Evolutionary conservation across 2,113 vertebrate species (phyloP).

Genomic region (Pseudorectes ferrugineus): DNA sequence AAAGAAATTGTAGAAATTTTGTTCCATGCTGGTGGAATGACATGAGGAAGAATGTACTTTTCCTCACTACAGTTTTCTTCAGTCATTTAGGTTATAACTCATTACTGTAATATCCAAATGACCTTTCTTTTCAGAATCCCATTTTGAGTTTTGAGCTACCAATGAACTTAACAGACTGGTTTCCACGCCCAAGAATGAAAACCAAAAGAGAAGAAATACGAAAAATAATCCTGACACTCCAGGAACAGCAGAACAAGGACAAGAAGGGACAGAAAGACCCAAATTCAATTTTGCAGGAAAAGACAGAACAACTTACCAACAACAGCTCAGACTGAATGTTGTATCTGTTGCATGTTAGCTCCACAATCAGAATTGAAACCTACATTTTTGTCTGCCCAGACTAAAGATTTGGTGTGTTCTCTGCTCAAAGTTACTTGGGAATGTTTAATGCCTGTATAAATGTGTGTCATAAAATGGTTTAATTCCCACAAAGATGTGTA

Average conservation of each 20-base stretch:
- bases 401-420: conserved; percentile 59
- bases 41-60: background rate
- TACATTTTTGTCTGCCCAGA: conserved; percentile 50
- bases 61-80: background rate
- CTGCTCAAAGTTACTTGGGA: conserved; percentile 61
- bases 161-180: conserved; percentile 92
- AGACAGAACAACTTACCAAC: conserved; percentile 58
- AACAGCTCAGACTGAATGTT: conserved; percentile 74
- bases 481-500: conserved; percentile 77
- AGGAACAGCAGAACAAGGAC: conserved; percentile 83
- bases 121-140: conserved; percentile 79
- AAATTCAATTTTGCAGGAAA: conserved; percentile 57
- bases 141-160: conserved; percentile 91
- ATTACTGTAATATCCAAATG: background rate
- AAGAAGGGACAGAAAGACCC: conserved; percentile 72
- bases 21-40: background rate
- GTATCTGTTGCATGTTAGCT: conserved; percentile 52
- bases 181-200: conserved; percentile 94
- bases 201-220: conserved; percentile 94
- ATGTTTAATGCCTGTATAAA: conserved; percentile 76
- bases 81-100: background rate
- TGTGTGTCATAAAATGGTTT: conserved; percentile 72
- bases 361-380: conserved; percentile 53
- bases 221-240: conserved; percentile 88
- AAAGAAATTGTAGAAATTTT: background rate